Base-by-base conservation (phyloP, 2,888 invertebrate species). In the Crioceris asparagi region DNA sequence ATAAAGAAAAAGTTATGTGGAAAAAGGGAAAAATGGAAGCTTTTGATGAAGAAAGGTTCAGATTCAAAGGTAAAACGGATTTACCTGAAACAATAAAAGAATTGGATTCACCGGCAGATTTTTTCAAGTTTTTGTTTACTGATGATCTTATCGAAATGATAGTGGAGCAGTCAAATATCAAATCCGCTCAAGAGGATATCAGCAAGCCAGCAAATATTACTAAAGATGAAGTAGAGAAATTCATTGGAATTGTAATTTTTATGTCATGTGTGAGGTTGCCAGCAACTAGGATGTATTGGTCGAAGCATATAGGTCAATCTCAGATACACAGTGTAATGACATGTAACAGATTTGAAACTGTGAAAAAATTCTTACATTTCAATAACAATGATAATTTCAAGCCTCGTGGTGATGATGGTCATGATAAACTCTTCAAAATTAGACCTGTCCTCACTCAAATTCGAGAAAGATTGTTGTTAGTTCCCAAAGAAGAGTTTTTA, bases 261-360 rank as follows among this genome's bases (percentile, higher is more conserved):
- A 38, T 36, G 36, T 38, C 36, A 8, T 11, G 29, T 10, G 17
- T 35, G 16, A 31, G 17, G 19, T 35, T 41, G 18, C 35, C 41
- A 10, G 12, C 17, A 32, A 31, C 21, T 25, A 38, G 38, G 27
- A 17, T 17, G 7, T 41, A 41, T 17, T 41, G 41, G 41, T 33
- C 15, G 16, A n/a, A 23, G 16, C 29, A 14, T 35, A 27, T 41
- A 16, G 34, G 38, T 17, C 32, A 41, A 21, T 32, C 35, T 11
- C 15, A 10, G 3, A 17, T 38, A 14, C 27, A 15, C 25, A 32
- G 31, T 10, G 34, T 29, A 10, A 41, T 41, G 41, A 32, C 21
- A 4, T 41, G 37, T 32, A 41, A 38, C 17, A 35, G 31, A 31
- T 41, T 34, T 31, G 32, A 41, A 21, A 29, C 33, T 10, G 35